These are phyloP conservation scores for Heliocidaris erythrogramma DNA, from an alignment of 35 echinoderm and acorn worm species.

Conservation along the genomic window DNA sequence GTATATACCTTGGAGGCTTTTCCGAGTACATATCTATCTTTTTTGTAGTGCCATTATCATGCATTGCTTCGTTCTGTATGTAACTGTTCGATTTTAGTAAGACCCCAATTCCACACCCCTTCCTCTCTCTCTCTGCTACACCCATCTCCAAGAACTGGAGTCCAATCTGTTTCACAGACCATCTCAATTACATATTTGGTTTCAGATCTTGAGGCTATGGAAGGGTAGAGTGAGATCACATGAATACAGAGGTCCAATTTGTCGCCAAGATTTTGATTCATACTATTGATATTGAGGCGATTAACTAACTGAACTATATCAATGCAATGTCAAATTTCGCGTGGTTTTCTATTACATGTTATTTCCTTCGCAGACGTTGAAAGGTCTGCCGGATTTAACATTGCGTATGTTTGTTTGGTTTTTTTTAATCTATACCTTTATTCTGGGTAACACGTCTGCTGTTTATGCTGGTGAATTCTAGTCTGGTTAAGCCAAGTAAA, in stretches of 20 bases:
- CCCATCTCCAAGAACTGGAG: neutral
- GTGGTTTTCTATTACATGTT: neutral
- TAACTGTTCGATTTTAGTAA: neutral
- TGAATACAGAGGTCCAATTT: conserved; percentile 46
- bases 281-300: conserved; percentile 18
- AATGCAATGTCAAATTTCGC: neutral
- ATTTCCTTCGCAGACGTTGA: neutral
- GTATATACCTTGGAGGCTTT: conserved; percentile 19
- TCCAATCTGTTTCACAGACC: conserved; percentile 40
- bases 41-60: neutral
- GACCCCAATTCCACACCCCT: neutral
- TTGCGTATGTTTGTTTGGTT: neutral
- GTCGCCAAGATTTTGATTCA: conserved; percentile 13
- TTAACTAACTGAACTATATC: neutral
- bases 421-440: neutral
- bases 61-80: neutral
- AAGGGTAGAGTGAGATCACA: neutral
- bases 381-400: neutral
- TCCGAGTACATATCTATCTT: neutral
- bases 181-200: conserved; percentile 41
- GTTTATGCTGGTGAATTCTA: neutral
- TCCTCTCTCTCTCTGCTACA: neutral
- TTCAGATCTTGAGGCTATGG: conserved; percentile 18
- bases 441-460: neutral
- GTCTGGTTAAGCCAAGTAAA: neutral